Percentiles rank a stretch among this genome's conserved stretches.
Conservation (phyloP, 92 coral and sea anemone genomes). For the Parazoanthus darwini region DNA sequence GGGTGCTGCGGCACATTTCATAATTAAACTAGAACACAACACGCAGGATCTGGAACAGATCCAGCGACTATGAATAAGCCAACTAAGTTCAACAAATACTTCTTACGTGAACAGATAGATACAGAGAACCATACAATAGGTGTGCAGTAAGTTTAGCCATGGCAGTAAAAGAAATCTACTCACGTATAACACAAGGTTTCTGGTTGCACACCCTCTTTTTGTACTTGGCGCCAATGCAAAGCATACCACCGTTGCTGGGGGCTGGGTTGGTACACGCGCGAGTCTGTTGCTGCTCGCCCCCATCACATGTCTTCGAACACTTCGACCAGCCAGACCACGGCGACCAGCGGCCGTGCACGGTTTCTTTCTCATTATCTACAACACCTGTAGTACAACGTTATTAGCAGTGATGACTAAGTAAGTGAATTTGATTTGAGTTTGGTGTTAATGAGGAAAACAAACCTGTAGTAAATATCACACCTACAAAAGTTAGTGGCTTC, state of each 20-base stretch:
- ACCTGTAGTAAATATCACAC: too few species aligned
- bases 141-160: neutral
- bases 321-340: constrained; percentile 72
- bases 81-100: too few species aligned
- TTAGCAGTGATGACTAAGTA: neutral
- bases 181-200: constrained; percentile 61
- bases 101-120: too few species aligned
- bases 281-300: constrained; percentile 60
- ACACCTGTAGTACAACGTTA: neutral
- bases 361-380: constrained; percentile 19
- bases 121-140: neutral
- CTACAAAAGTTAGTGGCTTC: too few species aligned
- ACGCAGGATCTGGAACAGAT: too few species aligned
- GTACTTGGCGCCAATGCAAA: constrained; percentile 51
- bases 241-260: constrained; percentile 61
- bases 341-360: constrained; percentile 73
- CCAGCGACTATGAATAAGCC: too few species aligned
- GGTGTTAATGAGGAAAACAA: too few species aligned
- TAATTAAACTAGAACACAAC: neutral
- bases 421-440: neutral
- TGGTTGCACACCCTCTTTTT: constrained; percentile 59
- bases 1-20: too few species aligned
- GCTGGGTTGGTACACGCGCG: constrained; percentile 67
- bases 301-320: constrained; percentile 63
- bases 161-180: constrained; percentile 16